phyloP scores from a whole-genome alignment of 1,140 invertebrate species.

The Drosophila takahashii region DNA sequence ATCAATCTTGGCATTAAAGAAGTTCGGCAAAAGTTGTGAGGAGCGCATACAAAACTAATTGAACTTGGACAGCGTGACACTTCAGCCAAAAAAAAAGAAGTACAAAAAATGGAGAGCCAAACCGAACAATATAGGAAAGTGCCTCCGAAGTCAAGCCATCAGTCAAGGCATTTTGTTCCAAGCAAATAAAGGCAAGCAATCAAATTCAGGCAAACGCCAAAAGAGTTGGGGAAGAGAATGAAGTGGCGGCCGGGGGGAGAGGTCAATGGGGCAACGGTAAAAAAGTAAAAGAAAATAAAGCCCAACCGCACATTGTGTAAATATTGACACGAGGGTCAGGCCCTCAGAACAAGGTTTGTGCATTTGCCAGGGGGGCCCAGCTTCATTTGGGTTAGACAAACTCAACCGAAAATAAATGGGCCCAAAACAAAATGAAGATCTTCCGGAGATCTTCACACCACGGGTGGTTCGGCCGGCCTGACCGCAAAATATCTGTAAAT shows the following conservation, averaged over 20 bases:
- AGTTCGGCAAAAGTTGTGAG: slow-evolving; percentile 69
- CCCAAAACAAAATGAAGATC: slow-evolving; percentile 36
- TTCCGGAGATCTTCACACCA: slow-evolving; percentile 24
- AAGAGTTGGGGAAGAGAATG: slow-evolving; percentile 24
- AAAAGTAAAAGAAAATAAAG: slow-evolving; percentile 51
- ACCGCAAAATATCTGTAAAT: slow-evolving; percentile 77
- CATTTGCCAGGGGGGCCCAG: slow-evolving; percentile 61
- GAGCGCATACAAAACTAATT: slow-evolving; percentile 79
- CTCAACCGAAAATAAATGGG: slow-evolving; percentile 28
- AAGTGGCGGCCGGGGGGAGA: slow-evolving; percentile 20
- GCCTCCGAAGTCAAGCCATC: slow-evolving; percentile 51
- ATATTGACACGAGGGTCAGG: slow-evolving; percentile 57
- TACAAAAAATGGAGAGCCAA: slow-evolving; percentile 17
- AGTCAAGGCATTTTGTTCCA: slow-evolving; percentile 77
- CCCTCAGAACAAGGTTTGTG: slow-evolving; percentile 69
- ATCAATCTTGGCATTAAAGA: slow-evolving; percentile 78
- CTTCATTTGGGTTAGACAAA: slow-evolving; percentile 49
- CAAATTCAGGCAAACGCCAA: slow-evolving; percentile 73
- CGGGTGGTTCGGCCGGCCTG: slow-evolving; percentile 33
- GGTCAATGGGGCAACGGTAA: slow-evolving; percentile 61
- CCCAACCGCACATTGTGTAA: slow-evolving; percentile 54
- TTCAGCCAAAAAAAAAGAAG: slow-evolving; percentile 54
- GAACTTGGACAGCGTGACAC: slow-evolving; percentile 82
- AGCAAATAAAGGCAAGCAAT: slow-evolving; percentile 77
- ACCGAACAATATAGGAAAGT: slow-evolving; percentile 56